Base-by-base conservation (phyloP, 2,113 vertebrate species). In the Laterallus jamaicensis region DNA sequence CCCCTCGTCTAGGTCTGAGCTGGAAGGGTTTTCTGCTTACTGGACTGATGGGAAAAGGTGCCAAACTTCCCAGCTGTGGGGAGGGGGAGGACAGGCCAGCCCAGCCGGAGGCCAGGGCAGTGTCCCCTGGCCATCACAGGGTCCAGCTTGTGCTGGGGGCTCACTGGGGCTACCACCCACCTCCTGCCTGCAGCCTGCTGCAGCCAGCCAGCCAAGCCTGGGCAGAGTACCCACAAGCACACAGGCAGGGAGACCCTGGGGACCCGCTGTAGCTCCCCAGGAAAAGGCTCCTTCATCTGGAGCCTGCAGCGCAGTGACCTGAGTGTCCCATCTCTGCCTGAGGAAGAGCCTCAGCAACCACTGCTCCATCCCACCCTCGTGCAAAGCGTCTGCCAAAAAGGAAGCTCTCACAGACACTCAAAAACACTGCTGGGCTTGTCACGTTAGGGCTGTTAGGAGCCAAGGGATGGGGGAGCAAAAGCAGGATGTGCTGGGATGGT, bases 161-260 rank as follows among this genome's bases (percentile, higher is more conserved):
- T 68, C 44, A 4, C 3, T 0, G 10, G 54, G 60, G 26, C 42
- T 26, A 24, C 58, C 47, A 9, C 15, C 25, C 3, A 0, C 17
- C 15, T 40, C 71, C 69, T 35, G 59, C 37, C 79, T 47, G 60
- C 47, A 12, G 47, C 18, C 37, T 7, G 9, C 52, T 26, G 9
- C 11, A 47, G 42, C 71, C 35, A 4, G 25, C 35, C n/a, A 28
- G 60, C 29, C 4, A 1, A 37, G 28, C 47, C 56, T 3, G 32
- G 14, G 12, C 20, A 4, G 24, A 5, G 11, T 7, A 17, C 11
- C 67, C 10, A 18, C 0, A 4, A 20, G 52, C n/a, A 25, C 0
- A 5, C 29, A 22, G 31, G 39, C 50, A 74, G 20, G 29, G 44
- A 71, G 15, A 32, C 4, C 66, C 29, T 10, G 25, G 24, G 40